Evolutionary conservation across 2,797 vertebrate species (phyloP).

Genomic region (Falco naumanni): DNA sequence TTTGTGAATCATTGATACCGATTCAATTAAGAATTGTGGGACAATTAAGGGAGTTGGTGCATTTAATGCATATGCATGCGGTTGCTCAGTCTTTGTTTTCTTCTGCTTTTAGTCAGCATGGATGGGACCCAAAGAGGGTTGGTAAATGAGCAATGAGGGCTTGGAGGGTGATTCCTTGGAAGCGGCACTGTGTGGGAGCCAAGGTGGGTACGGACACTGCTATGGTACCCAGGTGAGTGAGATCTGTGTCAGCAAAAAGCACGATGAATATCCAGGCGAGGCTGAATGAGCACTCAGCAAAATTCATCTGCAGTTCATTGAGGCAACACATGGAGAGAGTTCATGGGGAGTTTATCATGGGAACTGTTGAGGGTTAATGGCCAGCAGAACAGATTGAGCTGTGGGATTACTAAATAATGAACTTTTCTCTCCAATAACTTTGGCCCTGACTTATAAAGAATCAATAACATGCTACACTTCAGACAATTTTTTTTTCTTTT

Average conservation of each 20-base stretch:
- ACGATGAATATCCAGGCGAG: neutral
- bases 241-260: constrained; percentile 10
- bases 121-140: neutral
- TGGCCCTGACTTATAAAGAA: constrained; percentile 63
- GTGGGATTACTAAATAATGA: constrained; percentile 69
- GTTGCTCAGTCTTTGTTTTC: neutral
- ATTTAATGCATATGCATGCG: neutral
- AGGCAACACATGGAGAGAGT: constrained; percentile 39
- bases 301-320: constrained; percentile 54
- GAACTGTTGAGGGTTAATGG: constrained; percentile 59
- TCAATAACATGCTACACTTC: constrained; percentile 24
- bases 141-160: neutral
- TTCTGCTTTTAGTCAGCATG: neutral
- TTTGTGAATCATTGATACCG: accelerated
- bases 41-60: accelerated
- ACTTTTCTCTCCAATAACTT: constrained; percentile 64
- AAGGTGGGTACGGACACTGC: neutral
- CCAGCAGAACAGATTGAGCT: constrained; percentile 52
- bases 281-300: neutral
- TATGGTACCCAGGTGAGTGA: neutral
- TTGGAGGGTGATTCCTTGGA: neutral
- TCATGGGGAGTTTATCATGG: constrained; percentile 54
- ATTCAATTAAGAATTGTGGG: neutral
- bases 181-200: neutral
- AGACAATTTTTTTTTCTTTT: constrained; percentile 2